These are phyloP conservation scores for Operophtera brumata DNA, from an alignment of 2,888 invertebrate species.

Conservation along the genomic window DNA sequence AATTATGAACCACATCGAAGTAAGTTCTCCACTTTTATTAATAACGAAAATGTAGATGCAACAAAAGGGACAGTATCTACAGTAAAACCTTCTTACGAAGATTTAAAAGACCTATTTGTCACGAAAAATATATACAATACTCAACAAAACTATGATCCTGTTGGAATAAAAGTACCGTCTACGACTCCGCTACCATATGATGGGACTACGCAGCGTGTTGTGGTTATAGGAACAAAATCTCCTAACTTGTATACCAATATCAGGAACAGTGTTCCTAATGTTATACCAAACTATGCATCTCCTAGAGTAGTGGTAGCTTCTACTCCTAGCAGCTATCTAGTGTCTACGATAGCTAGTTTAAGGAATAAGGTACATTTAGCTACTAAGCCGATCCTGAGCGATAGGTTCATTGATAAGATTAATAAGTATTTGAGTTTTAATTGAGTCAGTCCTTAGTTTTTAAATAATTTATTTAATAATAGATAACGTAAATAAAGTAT, in stretches of 20 bases:
- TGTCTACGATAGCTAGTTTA: constrained; percentile 60
- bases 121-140: constrained; percentile 43
- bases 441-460: constrained; percentile 30
- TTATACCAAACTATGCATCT: constrained; percentile 25
- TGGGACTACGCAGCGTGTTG: constrained; percentile 50
- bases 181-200: constrained; percentile 41
- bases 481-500: constrained; percentile 5
- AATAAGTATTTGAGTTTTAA: constrained; percentile 67
- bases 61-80: constrained; percentile 31
- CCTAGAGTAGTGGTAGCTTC: constrained; percentile 33
- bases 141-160: constrained; percentile 36
- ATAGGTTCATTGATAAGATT: constrained; percentile 62
- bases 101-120: constrained; percentile 55
- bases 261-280: constrained; percentile 38
- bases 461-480: constrained; percentile 33
- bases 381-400: constrained; percentile 56
- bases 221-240: constrained; percentile 49
- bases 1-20: constrained; percentile 54
- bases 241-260: constrained; percentile 58
- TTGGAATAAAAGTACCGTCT: constrained; percentile 47
- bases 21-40: constrained; percentile 47
- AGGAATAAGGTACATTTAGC: constrained; percentile 51
- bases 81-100: constrained; percentile 48
- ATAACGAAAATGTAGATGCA: constrained; percentile 31
- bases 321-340: constrained; percentile 52